These are phyloP conservation scores for Piprites chloris DNA, from an alignment of 2,113 vertebrate genomes.

Conservation along the genomic window DNA sequence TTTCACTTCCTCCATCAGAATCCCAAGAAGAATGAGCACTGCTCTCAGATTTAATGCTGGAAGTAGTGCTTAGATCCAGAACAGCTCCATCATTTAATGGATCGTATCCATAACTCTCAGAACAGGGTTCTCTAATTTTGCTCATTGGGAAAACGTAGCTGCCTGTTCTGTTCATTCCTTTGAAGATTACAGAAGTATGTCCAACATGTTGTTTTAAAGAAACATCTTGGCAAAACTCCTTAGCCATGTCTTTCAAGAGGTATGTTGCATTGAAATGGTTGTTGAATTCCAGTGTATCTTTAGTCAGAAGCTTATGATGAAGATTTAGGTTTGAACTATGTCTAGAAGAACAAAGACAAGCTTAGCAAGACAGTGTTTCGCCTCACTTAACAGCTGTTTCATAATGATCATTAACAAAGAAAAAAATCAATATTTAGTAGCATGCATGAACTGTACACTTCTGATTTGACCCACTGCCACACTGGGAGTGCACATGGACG, in stretches of 20 bases:
- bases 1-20: conserved; percentile 89
- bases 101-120: conserved; percentile 64
- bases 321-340: conserved; percentile 95
- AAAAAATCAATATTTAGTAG: conserved; percentile 12
- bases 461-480: neutral
- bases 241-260: conserved; percentile 79
- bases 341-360: conserved; percentile 76
- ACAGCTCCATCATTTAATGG: conserved; percentile 78
- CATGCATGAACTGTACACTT: neutral
- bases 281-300: conserved; percentile 79
- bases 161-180: conserved; percentile 85
- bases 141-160: conserved; percentile 88
- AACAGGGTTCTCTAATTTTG: conserved; percentile 71
- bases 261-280: conserved; percentile 75
- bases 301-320: conserved; percentile 92
- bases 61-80: conserved; percentile 91
- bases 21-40: conserved; percentile 88
- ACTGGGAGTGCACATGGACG: neutral
- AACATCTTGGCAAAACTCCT: conserved; percentile 79
- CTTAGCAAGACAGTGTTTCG: conserved; percentile 49
- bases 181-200: conserved; percentile 90
- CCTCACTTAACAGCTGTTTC: conserved; percentile 31
- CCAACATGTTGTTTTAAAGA: conserved; percentile 74
- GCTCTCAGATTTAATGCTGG: conserved; percentile 78
- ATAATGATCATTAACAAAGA: conserved; percentile 39